Conservation (phyloP, 1,140 invertebrate species). For the Melipona quadrifasciata region DNA sequence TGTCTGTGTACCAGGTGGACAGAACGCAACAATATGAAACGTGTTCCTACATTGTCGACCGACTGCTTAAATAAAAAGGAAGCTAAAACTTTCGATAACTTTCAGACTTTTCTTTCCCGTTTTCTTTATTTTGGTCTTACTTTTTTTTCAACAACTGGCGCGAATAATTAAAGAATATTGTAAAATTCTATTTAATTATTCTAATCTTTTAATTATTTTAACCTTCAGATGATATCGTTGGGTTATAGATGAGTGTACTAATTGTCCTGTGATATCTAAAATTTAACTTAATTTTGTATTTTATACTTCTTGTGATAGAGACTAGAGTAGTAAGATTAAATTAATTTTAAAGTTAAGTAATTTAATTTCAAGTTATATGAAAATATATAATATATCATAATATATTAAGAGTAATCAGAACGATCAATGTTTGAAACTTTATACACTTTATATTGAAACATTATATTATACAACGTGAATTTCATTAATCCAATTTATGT, state of each 20-base stretch:
- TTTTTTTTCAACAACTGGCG: background rate
- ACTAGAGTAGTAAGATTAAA: no score
- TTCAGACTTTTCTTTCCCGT: background rate
- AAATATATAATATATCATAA: background rate
- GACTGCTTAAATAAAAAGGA: slow-evolving; percentile 51
- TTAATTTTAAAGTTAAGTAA: no score
- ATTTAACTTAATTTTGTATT: no score
- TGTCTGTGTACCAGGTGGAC: slow-evolving; percentile 48
- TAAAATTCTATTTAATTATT: background rate
- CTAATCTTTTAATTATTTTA: no score
- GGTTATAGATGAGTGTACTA: no score
- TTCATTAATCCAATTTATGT: no score
- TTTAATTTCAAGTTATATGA: no score
- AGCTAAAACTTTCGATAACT: background rate
- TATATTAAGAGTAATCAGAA: background rate
- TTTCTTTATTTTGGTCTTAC: background rate
- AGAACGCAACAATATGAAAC: slow-evolving; percentile 44
- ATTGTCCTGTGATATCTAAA: no score
- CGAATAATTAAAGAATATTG: background rate
- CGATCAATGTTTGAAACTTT: background rate
- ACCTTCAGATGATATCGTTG: no score
- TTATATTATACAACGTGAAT: no score
- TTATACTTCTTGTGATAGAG: no score
- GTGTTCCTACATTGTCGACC: slow-evolving; percentile 29
- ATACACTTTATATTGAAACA: no score